Percentiles rank a stretch among this genome's conserved stretches.
Conservation (phyloP, 2,888 invertebrate species). For the Diaprepes abbreviatus region DNA sequence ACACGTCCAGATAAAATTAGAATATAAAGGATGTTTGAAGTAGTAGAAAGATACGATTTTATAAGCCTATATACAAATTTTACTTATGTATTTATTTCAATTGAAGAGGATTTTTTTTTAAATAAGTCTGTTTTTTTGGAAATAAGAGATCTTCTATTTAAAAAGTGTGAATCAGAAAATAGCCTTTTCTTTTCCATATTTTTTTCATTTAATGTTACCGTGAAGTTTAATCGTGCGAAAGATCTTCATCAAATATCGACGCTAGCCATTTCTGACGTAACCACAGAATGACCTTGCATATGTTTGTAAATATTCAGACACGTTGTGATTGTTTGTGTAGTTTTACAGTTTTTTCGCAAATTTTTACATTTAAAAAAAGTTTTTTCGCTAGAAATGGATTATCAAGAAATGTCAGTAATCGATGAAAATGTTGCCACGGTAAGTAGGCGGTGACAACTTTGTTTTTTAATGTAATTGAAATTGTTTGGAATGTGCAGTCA, state of each 20-base stretch:
- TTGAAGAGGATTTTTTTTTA: too few species aligned
- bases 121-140: too few species aligned
- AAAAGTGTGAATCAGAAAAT: too few species aligned
- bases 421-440: constrained; percentile 75
- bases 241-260: not conserved
- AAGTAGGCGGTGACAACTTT: constrained; percentile 64
- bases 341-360: constrained; percentile 50
- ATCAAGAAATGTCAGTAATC: constrained; percentile 75
- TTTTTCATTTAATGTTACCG: too few species aligned
- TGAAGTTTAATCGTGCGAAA: not conserved
- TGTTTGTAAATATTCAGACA: constrained; percentile 83
- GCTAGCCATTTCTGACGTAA: constrained; percentile 62
- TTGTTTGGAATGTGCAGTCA: constrained; percentile 16
- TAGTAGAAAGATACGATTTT: too few species aligned
- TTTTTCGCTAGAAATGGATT: constrained; percentile 71
- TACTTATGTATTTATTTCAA: too few species aligned
- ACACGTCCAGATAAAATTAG: too few species aligned
- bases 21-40: too few species aligned
- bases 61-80: too few species aligned
- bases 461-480: not conserved
- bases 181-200: too few species aligned
- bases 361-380: constrained; percentile 48
- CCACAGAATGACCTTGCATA: constrained; percentile 76
- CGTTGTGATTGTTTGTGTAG: constrained; percentile 67
- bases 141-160: too few species aligned